phyloP scores from a whole-genome alignment of 2,797 vertebrate genomes.

The Epinephelus malabaricus region DNA sequence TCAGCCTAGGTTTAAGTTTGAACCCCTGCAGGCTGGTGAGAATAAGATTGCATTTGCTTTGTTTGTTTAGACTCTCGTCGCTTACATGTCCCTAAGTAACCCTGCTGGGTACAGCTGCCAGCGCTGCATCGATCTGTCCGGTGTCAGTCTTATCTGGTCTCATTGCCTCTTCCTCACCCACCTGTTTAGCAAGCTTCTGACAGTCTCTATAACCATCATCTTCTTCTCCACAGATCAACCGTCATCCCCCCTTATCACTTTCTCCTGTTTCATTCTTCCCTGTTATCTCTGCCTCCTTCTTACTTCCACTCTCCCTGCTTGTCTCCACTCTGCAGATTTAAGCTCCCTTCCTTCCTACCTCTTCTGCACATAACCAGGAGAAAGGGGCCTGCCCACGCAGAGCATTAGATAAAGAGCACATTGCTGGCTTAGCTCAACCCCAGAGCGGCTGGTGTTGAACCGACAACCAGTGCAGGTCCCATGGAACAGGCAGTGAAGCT shows the following conservation, averaged over 20 bases:
- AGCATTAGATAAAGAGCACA: constrained; percentile 61
- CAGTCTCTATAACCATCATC: constrained; percentile 43
- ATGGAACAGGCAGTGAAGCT: constrained; percentile 39
- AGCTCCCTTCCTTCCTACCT: constrained; percentile 64
- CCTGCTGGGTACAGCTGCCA: constrained; percentile 59
- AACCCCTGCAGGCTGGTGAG: constrained; percentile 38
- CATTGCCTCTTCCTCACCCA: constrained; percentile 61
- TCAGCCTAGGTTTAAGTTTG: constrained; percentile 38
- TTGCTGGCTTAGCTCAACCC: constrained; percentile 58
- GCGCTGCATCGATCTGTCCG: constrained; percentile 54
- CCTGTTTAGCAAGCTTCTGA: constrained; percentile 51
- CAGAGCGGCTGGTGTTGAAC: constrained; percentile 57
- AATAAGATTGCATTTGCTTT: constrained; percentile 57
- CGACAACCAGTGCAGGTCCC: constrained; percentile 49
- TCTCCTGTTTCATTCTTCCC: constrained; percentile 43
- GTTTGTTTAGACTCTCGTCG: constrained; percentile 64
- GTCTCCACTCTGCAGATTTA: constrained; percentile 62
- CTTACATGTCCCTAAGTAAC: constrained; percentile 70
- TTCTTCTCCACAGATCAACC: constrained; percentile 57
- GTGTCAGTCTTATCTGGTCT: constrained; percentile 53
- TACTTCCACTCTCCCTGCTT: constrained; percentile 35
- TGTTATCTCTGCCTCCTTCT: constrained; percentile 48
- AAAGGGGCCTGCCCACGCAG: constrained; percentile 63
- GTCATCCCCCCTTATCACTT: constrained; percentile 50
- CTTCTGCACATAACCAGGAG: constrained; percentile 59